Evolutionary conservation across 2,888 invertebrate genomes (phyloP).

Genomic region (Protula sp.): DNA sequence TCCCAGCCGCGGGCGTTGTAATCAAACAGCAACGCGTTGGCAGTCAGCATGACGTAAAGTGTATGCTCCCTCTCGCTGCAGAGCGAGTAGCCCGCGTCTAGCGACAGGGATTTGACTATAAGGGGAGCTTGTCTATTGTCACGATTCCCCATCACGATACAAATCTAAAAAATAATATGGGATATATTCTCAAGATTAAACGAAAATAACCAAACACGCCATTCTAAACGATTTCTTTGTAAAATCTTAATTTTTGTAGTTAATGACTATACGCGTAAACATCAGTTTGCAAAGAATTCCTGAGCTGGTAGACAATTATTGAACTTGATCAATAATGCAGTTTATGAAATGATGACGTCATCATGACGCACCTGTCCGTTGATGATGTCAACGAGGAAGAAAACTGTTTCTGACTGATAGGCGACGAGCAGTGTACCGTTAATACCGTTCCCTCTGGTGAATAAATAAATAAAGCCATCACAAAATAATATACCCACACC

Average conservation of each 20-base stretch:
- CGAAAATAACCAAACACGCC: no score
- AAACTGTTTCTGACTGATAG: not conserved
- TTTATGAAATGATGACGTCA: no score
- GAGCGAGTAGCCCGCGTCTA: not conserved
- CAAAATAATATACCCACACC: no score
- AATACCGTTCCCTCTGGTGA: no score
- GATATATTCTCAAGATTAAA: no score
- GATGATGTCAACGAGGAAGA: slow-evolving; percentile 8
- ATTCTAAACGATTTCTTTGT: no score
- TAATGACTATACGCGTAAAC: no score
- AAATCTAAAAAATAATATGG: not conserved
- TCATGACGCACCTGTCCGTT: slow-evolving; percentile 15
- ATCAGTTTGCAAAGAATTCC: no score
- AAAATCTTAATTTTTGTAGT: no score
- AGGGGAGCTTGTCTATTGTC: not conserved
- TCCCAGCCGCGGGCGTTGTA: not conserved
- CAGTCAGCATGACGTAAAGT: not conserved
- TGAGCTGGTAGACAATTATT: no score
- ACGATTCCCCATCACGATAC: not conserved
- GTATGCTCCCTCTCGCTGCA: not conserved
- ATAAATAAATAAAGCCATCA: no score
- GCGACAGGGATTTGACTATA: not conserved
- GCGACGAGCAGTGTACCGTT: not conserved
- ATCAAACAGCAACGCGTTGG: not conserved
- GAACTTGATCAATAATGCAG: no score